Evolutionary conservation across 2,797 vertebrate genomes (phyloP).

Genomic region (Amniataba percoides): DNA sequence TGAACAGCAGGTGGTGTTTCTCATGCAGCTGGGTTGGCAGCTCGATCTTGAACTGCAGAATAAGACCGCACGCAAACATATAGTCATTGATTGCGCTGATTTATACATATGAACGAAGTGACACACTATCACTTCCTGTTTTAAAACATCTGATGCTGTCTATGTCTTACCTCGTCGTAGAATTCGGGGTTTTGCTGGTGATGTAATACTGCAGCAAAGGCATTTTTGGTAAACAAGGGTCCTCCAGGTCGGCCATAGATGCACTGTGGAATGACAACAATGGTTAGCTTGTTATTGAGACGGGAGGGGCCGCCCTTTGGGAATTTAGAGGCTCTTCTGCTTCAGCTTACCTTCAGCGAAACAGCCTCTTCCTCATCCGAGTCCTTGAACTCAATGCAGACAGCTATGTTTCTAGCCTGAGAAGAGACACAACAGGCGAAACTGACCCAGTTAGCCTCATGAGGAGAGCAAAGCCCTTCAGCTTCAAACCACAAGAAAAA

Average conservation of each 20-base stretch:
- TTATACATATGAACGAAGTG: background rate
- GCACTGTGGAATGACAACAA: constrained; percentile 84
- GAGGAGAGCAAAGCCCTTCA: background rate
- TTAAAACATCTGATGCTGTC: background rate
- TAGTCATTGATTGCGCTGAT: background rate
- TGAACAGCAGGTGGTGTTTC: constrained; percentile 96
- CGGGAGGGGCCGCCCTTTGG: background rate
- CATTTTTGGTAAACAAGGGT: constrained; percentile 91
- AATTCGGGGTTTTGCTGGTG: constrained; percentile 98
- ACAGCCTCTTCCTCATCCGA: constrained; percentile 92
- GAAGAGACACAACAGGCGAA: constrained; percentile 28
- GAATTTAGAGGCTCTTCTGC: constrained; percentile 15
- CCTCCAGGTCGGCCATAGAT: constrained; percentile 96
- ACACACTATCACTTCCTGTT: background rate
- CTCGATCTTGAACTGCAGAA: constrained; percentile 93
- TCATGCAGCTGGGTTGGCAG: constrained; percentile 96
- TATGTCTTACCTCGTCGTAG: constrained; percentile 92
- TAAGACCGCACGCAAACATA: background rate
- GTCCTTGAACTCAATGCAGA: constrained; percentile 94
- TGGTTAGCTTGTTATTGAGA: background rate
- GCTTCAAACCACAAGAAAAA: background rate
- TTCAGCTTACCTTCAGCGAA: constrained; percentile 76
- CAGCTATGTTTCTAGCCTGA: constrained; percentile 92
- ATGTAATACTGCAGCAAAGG: constrained; percentile 93
- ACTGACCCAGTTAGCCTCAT: constrained; percentile 13